These are phyloP conservation scores for Drosophila sechellia DNA, from an alignment of 1,140 invertebrate genomes.

Conservation along the genomic window DNA sequence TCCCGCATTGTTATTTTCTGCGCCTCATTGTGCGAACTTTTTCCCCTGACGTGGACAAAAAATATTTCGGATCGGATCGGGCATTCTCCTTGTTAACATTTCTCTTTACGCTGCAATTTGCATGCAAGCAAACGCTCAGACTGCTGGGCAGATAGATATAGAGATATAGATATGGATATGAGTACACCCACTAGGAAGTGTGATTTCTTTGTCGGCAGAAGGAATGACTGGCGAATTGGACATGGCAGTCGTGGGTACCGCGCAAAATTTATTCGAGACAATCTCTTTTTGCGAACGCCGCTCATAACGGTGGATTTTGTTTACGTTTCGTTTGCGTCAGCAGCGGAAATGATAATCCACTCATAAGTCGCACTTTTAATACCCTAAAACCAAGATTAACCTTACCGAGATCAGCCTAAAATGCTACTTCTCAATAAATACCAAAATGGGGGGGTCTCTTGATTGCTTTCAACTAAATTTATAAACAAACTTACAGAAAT, in stretches of 20 bases:
- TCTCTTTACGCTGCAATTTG: conserved; percentile 74
- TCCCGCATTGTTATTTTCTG: conserved; percentile 14
- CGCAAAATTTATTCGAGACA: conserved; percentile 52
- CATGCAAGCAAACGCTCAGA: conserved; percentile 34
- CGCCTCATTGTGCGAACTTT: conserved; percentile 38
- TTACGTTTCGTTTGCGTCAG: conserved; percentile 53
- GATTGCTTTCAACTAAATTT: too few species aligned
- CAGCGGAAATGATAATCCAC: not conserved
- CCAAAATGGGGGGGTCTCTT: too few species aligned
- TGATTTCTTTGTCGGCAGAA: conserved; percentile 59
- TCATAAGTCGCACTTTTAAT: conserved; percentile 5
- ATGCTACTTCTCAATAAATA: too few species aligned
- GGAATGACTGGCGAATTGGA: conserved; percentile 55
- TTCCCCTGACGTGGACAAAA: conserved; percentile 63
- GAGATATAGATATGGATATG: conserved; percentile 18
- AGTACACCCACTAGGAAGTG: conserved; percentile 38
- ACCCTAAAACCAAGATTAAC: conserved; percentile 5
- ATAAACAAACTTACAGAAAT: too few species aligned
- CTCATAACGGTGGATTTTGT: conserved; percentile 53
- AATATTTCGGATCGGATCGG: conserved; percentile 8
- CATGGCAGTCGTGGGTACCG: conserved; percentile 33
- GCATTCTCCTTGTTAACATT: conserved; percentile 57
- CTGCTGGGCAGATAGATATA: conserved; percentile 21
- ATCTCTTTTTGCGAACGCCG: conserved; percentile 8
- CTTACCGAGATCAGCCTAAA: too few species aligned